Conservation (phyloP, 2,113 vertebrate genomes). For the Formicarius rufipectus region DNA sequence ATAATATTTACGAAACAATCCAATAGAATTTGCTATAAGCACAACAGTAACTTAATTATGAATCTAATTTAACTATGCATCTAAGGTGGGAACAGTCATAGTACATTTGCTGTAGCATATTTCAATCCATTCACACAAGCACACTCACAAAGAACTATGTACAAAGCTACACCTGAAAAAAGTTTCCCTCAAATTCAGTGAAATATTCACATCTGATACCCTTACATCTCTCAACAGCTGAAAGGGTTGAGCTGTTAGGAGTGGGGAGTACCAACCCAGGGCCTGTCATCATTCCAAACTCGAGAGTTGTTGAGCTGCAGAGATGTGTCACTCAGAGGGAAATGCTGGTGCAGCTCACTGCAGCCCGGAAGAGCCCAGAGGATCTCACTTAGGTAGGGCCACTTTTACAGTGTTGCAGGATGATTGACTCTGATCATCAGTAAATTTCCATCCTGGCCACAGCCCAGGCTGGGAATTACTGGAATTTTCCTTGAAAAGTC, state of each 20-base stretch:
- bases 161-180: not conserved
- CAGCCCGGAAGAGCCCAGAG: not conserved
- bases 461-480: not conserved
- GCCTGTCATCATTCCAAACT: accelerated
- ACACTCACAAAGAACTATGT: not conserved
- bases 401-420: not conserved
- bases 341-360: not conserved
- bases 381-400: not conserved
- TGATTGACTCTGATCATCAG: not conserved
- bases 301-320: not conserved
- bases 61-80: not conserved
- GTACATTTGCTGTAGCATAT: accelerated
- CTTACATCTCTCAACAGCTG: not conserved
- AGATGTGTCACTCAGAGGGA: not conserved
- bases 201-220: not conserved
- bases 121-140: not conserved
- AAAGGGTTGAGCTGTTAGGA: not conserved
- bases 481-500: not conserved
- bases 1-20: not conserved
- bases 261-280: not conserved
- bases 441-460: not conserved
- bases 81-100: not conserved
- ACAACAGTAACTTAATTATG: not conserved
- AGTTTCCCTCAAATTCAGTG: not conserved
- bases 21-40: not conserved